Evolutionary conservation across 2,113 vertebrate genomes (phyloP).

Genomic region (Archocentrus centrarchus): DNA sequence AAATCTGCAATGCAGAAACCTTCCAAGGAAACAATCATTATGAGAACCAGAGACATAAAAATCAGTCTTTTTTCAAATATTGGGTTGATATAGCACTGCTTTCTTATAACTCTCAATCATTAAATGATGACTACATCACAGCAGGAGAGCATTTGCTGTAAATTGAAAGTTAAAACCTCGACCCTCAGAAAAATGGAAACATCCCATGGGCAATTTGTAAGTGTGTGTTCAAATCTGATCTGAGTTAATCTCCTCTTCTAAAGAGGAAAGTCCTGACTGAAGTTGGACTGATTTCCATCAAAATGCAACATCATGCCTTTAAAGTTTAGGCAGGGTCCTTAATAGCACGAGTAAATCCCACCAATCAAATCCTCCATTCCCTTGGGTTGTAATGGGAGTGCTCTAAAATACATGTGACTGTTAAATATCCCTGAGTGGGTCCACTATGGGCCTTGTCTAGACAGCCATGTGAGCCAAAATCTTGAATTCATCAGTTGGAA

Average conservation of each 20-base stretch:
- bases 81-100: neutral
- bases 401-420: slow-evolving; percentile 52
- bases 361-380: slow-evolving; percentile 53
- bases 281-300: slow-evolving; percentile 70
- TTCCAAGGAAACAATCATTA: neutral
- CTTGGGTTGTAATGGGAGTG: slow-evolving; percentile 55
- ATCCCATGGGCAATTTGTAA: slow-evolving; percentile 60
- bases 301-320: slow-evolving; percentile 49
- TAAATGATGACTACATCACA: neutral
- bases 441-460: slow-evolving; percentile 43
- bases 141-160: neutral
- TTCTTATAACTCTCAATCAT: neutral
- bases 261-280: slow-evolving; percentile 29
- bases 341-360: slow-evolving; percentile 73
- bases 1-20: neutral
- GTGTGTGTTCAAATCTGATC: slow-evolving; percentile 42
- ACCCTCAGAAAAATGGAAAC: slow-evolving; percentile 49
- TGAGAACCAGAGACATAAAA: neutral
- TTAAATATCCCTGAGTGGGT: slow-evolving; percentile 58
- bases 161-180: slow-evolving; percentile 31
- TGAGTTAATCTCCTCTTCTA: slow-evolving; percentile 37
- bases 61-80: neutral
- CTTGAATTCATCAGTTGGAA: slow-evolving; percentile 39
- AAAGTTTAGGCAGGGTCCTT: slow-evolving; percentile 40
- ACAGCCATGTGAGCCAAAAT: slow-evolving; percentile 18